Evolutionary conservation across 2,888 invertebrate species (phyloP).

Genomic region (Phyllotreta striolata): DNA sequence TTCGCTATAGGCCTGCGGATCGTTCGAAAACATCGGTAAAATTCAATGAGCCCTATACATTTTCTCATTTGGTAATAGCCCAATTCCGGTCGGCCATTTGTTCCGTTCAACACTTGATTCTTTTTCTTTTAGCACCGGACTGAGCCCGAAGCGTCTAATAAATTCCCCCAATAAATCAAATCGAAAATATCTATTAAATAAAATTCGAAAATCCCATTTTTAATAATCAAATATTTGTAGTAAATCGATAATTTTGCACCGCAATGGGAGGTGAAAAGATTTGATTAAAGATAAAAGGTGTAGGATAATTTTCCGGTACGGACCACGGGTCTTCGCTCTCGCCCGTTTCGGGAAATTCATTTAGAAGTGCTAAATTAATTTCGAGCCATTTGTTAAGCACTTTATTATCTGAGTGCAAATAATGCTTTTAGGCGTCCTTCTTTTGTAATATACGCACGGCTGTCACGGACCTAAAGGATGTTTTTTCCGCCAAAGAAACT

Average conservation of each 20-base stretch:
- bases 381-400: slow-evolving; percentile 31
- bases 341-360: slow-evolving; percentile 22
- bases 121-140: not conserved
- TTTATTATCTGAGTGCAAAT: slow-evolving; percentile 32
- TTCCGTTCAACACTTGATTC: slow-evolving; percentile 18
- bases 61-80: slow-evolving; percentile 30
- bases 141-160: not conserved
- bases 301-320: not conserved
- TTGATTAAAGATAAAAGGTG: no score
- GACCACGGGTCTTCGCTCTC: not conserved
- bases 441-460: slow-evolving; percentile 13
- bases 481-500: no score
- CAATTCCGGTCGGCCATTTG: slow-evolving; percentile 27
- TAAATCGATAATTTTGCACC: no score
- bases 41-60: slow-evolving; percentile 29
- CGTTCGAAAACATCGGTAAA: slow-evolving; percentile 15
- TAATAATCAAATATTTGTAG: no score
- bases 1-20: no score
- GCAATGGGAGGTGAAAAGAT: no score
- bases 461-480: not conserved
- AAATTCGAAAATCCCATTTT: no score
- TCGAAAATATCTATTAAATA: no score
- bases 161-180: no score
- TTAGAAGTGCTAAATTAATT: slow-evolving; percentile 32
- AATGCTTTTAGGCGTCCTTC: slow-evolving; percentile 22